Base-by-base conservation (phyloP, 2,113 vertebrate genomes). In the Scalopus aquaticus region DNA sequence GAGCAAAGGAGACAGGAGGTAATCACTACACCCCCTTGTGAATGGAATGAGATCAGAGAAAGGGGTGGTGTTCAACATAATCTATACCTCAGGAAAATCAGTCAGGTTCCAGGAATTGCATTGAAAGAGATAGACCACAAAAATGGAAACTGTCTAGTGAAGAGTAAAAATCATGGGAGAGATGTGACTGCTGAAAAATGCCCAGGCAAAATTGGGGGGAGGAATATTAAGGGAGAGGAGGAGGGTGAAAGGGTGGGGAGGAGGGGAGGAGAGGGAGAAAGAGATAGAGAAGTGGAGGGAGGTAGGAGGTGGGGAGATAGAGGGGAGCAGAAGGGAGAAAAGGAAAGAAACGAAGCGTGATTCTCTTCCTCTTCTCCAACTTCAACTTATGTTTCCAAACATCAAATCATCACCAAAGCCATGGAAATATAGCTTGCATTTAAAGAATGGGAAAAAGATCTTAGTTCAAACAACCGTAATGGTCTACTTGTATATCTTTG, bases 371-470 rank as follows among this genome's bases (percentile, higher is more conserved):
- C 30, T 72, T 79, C 20, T 79, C 13, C 54, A 49, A 2, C 28
- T 73, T 11, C 17, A 60, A 16, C 19, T 10, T 42, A 32, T 28
- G 26, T 51, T 95, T 44, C 19, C 60, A 54, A 35, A 69, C 35
- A 17, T 56, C 17, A 37, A 54, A 35, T 60, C 35, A 17, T 56
- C 9, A 6, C 56, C 56, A 79, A 49, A 16, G 28, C 11, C 39
- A n/a, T 12, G 30, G 12, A 56, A 89, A 49, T 79, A n/a, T 32
- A 3, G 7, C 9, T 39, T 56, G 3, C 9, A 11, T 13, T 5
- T 19, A 16, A 74, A 85, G 30, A 24, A 42, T 9, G 17, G 17
- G 46, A 2, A n/a, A 37, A 0, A 0, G 5, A 6, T 67, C 73
- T 82, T 12, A n/a, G 8, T 76, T 24, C 44, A 73, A 62, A 24